Percentiles rank a stretch among this genome's conserved stretches.
Evolutionary conservation across 2,888 invertebrate genomes (phyloP).

Genomic region (Clistopyga incitator): DNA sequence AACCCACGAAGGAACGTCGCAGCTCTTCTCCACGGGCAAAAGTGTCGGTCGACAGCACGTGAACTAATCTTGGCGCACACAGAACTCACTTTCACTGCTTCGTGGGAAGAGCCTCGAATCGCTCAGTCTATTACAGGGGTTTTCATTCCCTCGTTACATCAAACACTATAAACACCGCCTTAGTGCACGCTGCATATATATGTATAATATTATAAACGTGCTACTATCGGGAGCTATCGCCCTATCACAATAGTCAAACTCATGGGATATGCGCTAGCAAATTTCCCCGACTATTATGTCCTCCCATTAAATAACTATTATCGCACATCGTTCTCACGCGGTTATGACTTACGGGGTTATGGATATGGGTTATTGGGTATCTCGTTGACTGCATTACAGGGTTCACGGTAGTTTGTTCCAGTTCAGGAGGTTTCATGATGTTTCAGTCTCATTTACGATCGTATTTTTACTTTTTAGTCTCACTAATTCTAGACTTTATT

Average conservation of each 20-base stretch:
- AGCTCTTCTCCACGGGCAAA: conserved; percentile 67
- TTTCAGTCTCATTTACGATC: too few relatives aligned
- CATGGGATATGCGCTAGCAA: conserved; percentile 4
- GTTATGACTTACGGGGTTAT: not conserved
- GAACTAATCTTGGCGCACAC: conserved; percentile 73
- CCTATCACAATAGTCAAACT: conserved; percentile 8
- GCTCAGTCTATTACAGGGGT: conserved; percentile 67
- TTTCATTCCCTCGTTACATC: conserved; percentile 64
- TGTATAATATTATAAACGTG: not conserved
- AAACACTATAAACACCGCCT: not conserved
- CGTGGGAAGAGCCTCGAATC: conserved; percentile 76
- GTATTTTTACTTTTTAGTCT: too few relatives aligned
- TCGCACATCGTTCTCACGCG: conserved; percentile 1
- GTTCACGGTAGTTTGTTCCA: not conserved
- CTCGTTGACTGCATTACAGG: not conserved
- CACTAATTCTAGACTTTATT: too few relatives aligned
- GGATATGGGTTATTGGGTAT: not conserved
- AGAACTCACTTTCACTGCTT: conserved; percentile 78
- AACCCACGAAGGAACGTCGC: conserved; percentile 73
- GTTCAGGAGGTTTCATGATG: too few relatives aligned
- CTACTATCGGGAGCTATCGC: conserved; percentile 37
- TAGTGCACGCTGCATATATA: not conserved
- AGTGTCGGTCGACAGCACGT: conserved; percentile 74
- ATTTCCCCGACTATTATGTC: not conserved
- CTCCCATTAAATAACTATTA: not conserved